Conservation (phyloP, 2,113 vertebrate species). For the Rhinoderma darwinii region DNA sequence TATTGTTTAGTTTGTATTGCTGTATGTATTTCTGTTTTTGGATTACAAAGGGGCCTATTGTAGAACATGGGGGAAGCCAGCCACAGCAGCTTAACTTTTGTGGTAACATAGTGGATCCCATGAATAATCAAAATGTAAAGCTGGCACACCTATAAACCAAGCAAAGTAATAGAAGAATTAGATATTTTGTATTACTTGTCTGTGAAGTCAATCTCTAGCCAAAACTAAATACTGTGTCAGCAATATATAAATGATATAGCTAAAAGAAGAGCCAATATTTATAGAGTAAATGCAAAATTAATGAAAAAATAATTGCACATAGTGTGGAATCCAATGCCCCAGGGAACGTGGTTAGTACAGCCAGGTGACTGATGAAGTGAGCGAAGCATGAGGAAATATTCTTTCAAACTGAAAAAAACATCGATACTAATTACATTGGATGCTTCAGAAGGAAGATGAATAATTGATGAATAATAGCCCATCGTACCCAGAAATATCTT, state of each 20-base stretch:
- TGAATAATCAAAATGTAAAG: background rate
- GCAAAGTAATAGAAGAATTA: background rate
- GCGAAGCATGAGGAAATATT: background rate
- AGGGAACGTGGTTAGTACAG: background rate
- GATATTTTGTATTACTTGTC: background rate
- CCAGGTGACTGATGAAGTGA: slow-evolving; percentile 6
- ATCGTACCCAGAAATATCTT: background rate
- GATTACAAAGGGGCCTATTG: too few relatives aligned
- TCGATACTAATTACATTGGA: background rate
- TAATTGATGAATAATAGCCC: background rate
- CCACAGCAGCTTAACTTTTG: too few relatives aligned
- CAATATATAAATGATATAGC: background rate
- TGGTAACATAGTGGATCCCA: too few relatives aligned
- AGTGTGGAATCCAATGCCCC: background rate
- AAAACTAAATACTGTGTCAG: background rate
- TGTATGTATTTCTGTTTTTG: too few relatives aligned
- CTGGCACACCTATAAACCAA: background rate
- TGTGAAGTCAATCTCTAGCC: background rate
- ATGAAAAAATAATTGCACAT: slow-evolving; percentile 3
- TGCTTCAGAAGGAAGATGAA: background rate
- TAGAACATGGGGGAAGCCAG: too few relatives aligned
- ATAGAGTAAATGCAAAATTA: background rate
- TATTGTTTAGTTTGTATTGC: too few relatives aligned
- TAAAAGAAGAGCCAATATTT: background rate
- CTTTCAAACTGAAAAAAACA: background rate